Evolutionary conservation across 2,888 invertebrate species (phyloP).

Genomic region (Dolichomitus sp.): DNA sequence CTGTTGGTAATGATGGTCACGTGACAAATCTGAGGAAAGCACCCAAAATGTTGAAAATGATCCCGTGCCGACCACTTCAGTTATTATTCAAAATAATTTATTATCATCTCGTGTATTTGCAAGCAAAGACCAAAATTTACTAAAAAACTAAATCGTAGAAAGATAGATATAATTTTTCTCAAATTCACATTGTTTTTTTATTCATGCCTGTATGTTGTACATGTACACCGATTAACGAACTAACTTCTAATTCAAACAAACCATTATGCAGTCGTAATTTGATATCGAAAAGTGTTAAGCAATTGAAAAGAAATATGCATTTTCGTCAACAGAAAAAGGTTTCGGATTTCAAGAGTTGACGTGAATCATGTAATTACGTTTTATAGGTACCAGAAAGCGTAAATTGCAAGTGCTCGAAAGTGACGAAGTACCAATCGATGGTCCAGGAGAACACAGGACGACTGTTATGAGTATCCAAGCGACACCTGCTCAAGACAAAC

Average conservation of each 20-base stretch:
- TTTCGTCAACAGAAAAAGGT: not conserved
- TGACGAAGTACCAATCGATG: constrained; percentile 3
- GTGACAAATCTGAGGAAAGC: not conserved
- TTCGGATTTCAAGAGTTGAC: not conserved
- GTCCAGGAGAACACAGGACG: not conserved
- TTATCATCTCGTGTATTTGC: not conserved
- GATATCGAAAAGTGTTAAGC: not conserved
- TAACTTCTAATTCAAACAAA: constrained; percentile 1
- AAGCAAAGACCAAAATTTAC: not conserved
- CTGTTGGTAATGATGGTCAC: too few relatives aligned
- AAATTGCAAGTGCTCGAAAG: not conserved
- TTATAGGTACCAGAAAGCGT: constrained; percentile 6
- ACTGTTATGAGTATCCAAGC: not conserved
- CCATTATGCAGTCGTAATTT: not conserved
- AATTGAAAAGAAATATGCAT: not conserved
- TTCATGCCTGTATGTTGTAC: not conserved
- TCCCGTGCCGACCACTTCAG: not conserved
- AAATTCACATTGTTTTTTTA: not conserved
- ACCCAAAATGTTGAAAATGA: not conserved
- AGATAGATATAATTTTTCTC: not conserved
- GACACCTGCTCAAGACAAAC: not conserved
- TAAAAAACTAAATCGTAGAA: not conserved
- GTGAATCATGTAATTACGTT: not conserved
- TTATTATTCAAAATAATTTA: not conserved
- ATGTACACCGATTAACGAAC: not conserved